Percentiles rank a stretch among this genome's conserved stretches.
These are phyloP conservation scores for Drosophila hamatofila DNA, from an alignment of 2,888 invertebrate genomes.

Conservation along the genomic window DNA sequence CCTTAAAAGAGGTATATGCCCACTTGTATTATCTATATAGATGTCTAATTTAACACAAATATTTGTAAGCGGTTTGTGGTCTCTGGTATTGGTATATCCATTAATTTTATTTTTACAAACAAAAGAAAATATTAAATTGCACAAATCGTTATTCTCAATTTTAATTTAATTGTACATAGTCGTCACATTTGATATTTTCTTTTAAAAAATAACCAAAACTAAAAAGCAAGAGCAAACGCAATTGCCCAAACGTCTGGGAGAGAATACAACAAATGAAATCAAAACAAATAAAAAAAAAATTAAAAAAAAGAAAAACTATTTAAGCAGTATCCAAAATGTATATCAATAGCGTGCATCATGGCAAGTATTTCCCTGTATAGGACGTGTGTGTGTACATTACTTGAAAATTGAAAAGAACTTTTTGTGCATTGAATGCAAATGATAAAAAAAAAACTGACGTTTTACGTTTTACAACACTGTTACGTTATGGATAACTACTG, in stretches of 20 bases:
- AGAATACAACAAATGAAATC: constrained; percentile 54
- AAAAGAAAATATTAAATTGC: constrained; percentile 84
- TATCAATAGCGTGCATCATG: constrained; percentile 64
- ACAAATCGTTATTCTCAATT: constrained; percentile 85
- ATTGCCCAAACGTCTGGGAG: constrained; percentile 44
- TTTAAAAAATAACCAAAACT: constrained; percentile 43
- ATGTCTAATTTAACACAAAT: constrained; percentile 13
- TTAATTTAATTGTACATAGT: constrained; percentile 83
- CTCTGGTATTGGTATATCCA: constrained; percentile 70
- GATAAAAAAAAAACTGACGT: constrained; percentile 25
- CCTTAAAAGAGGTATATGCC: constrained; percentile 95
- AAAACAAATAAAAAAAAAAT: constrained; percentile 9
- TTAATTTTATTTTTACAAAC: constrained; percentile 36
- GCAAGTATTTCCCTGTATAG: constrained; percentile 62
- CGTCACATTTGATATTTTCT: constrained; percentile 76
- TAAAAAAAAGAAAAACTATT: constrained; percentile 23
- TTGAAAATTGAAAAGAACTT: constrained; percentile 84
- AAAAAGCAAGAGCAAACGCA: constrained; percentile 15
- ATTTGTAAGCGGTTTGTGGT: constrained; percentile 51
- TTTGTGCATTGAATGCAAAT: constrained; percentile 84
- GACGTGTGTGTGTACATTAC: constrained; percentile 82
- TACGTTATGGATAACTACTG: constrained; percentile 24
- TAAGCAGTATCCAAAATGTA: constrained; percentile 40
- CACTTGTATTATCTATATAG: constrained; percentile 20
- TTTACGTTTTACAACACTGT: constrained; percentile 51